These are phyloP conservation scores for Danionella dracula DNA, from an alignment of 2,797 vertebrate species.

Conservation along the genomic window DNA sequence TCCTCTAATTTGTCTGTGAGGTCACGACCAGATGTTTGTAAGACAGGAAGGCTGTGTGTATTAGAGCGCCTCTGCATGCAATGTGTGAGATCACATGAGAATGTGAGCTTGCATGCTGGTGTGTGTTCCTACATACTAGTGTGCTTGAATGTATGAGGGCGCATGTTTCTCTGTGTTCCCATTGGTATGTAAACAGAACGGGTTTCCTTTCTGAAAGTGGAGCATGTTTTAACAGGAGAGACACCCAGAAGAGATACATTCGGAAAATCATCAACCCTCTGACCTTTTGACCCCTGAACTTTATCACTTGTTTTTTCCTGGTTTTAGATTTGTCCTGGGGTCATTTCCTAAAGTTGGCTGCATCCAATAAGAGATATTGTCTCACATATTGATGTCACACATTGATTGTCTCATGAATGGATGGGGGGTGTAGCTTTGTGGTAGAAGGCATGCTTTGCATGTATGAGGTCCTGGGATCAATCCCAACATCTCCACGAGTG, in stretches of 20 bases:
- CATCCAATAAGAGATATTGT: too few relatives aligned
- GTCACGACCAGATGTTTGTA: background rate
- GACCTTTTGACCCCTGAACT: too few relatives aligned
- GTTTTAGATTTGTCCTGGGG: too few relatives aligned
- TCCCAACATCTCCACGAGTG: too few relatives aligned
- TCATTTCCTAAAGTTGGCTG: too few relatives aligned
- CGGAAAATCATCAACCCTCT: too few relatives aligned
- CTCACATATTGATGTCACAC: too few relatives aligned
- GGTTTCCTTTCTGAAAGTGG: conserved; percentile 8
- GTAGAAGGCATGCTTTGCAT: conserved; percentile 61
- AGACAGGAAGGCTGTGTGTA: background rate
- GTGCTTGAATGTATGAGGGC: background rate
- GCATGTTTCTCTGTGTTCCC: conserved; percentile 11
- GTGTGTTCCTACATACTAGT: background rate
- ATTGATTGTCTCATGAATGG: too few relatives aligned
- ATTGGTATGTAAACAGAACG: conserved; percentile 49
- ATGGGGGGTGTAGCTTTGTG: conserved; percentile 60
- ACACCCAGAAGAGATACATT: conserved; percentile 29
- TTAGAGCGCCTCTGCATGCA: too few relatives aligned
- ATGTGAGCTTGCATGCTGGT: background rate
- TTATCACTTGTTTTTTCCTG: too few relatives aligned
- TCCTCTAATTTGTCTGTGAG: background rate
- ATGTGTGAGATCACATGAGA: too few relatives aligned
- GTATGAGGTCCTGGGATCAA: conserved; percentile 64
- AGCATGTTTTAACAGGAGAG: conserved; percentile 7